phyloP scores from a whole-genome alignment of 2,888 invertebrate genomes.

The Leucophenga montana region DNA sequence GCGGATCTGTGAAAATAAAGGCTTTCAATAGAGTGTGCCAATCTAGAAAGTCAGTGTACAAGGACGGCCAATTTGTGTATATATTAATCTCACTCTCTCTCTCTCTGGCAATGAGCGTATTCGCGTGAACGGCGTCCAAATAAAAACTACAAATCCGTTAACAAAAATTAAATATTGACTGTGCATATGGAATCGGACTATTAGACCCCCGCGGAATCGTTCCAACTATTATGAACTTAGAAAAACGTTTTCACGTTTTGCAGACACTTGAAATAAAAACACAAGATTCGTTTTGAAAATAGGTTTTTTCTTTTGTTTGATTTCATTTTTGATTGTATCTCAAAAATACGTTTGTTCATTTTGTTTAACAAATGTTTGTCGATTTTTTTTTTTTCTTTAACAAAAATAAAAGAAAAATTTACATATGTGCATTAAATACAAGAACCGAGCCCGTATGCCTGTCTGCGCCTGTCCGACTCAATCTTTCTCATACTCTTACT shows the following conservation, averaged over 20 bases:
- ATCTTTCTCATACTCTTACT: not conserved
- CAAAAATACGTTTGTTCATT: constrained; percentile 64
- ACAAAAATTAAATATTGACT: not conserved
- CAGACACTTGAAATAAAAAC: constrained; percentile 55
- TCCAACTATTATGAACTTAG: not conserved
- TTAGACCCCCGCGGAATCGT: not conserved
- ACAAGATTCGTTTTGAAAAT: constrained; percentile 63
- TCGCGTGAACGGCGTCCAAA: not conserved
- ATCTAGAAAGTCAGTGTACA: constrained; percentile 30
- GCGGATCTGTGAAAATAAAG: constrained; percentile 70
- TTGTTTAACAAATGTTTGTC: constrained; percentile 42
- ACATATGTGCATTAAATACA: constrained; percentile 24
- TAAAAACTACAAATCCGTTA: constrained; percentile 31
- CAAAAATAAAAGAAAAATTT: constrained; percentile 26
- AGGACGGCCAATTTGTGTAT: constrained; percentile 2
- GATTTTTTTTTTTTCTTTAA: constrained; percentile 38
- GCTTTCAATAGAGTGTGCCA: constrained; percentile 29
- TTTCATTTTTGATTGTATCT: constrained; percentile 53
- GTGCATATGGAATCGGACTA: constrained; percentile 29
- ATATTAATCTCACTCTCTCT: not conserved
- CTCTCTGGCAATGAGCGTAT: not conserved
- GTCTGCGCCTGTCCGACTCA: not conserved
- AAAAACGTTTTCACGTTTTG: not conserved
- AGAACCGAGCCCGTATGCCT: constrained; percentile 7
- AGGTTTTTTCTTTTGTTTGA: constrained; percentile 43